Evolutionary conservation across 2,113 vertebrate genomes (phyloP).

Genomic region (Micromys minutus): DNA sequence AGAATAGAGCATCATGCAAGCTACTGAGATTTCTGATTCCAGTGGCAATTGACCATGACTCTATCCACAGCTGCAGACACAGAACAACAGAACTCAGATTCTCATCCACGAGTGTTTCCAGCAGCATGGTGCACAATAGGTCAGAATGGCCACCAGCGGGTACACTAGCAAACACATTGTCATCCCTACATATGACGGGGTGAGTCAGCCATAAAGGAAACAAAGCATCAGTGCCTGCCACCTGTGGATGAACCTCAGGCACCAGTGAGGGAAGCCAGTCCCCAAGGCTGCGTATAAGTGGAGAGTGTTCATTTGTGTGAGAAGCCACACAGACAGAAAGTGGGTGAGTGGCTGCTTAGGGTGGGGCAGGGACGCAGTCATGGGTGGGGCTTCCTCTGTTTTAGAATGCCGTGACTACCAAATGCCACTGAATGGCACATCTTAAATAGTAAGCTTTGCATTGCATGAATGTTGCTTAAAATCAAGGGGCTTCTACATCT

Average conservation of each 20-base stretch:
- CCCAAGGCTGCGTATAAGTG: not conserved
- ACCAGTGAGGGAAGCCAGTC: not conserved
- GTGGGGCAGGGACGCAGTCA: too few species aligned
- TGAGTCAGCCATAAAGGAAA: not conserved
- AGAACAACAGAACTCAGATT: not conserved
- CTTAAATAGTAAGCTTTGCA: not conserved
- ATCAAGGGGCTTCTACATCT: too few species aligned
- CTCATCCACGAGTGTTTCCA: not conserved
- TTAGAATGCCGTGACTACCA: not conserved
- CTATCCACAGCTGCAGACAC: not conserved
- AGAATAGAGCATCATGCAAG: not conserved
- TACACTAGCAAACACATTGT: not conserved
- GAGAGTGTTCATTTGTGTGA: not conserved
- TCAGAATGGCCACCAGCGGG: not conserved
- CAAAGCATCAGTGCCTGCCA: not conserved
- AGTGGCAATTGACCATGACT: not conserved
- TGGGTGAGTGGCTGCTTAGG: not conserved
- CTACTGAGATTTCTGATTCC: rapidly evolving
- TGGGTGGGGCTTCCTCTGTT: not conserved
- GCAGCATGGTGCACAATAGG: not conserved
- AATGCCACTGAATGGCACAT: not conserved
- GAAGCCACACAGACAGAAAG: not conserved
- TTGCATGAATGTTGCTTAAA: not conserved
- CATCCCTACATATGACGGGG: not conserved
- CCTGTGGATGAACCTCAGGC: not conserved